phyloP scores from a whole-genome alignment of 2,113 vertebrate genomes.

The Mungos mungo region DNA sequence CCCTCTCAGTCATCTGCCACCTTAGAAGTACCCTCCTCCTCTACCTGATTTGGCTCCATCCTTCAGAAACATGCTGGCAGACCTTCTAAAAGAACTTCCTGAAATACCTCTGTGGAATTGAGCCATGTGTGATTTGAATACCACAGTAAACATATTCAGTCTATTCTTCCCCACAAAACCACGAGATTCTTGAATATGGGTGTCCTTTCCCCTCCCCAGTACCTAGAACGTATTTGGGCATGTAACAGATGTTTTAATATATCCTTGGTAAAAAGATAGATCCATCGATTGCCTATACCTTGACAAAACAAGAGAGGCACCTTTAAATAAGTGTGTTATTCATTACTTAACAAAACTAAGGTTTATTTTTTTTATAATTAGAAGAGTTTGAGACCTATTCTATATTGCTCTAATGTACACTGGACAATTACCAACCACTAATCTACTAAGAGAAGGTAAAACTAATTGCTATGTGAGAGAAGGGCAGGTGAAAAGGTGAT shows the following conservation, averaged over 20 bases:
- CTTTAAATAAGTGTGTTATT: not conserved
- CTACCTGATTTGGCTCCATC: not conserved
- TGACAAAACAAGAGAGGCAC: not conserved
- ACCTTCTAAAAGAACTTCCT: not conserved
- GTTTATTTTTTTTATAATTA: not conserved
- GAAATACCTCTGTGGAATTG: not conserved
- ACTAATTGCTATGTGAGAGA: not conserved
- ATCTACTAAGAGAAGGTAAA: not conserved
- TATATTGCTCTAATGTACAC: not conserved
- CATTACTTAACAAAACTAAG: not conserved
- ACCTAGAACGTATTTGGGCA: not conserved
- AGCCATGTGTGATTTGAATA: not conserved
- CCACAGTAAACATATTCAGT: not conserved
- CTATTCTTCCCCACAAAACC: not conserved
- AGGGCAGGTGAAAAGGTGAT: not conserved
- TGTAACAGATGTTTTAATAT: not conserved
- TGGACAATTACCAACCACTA: not conserved
- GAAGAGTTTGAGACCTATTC: not conserved
- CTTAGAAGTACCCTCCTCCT: not conserved
- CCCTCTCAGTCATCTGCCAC: not conserved
- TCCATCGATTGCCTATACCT: not conserved
- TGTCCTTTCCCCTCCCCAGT: not conserved
- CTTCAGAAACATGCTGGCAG: not conserved
- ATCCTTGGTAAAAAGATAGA: not conserved
- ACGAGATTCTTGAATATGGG: not conserved